Conservation (phyloP, 2,797 vertebrate species). For the Sebastes paucispinis region DNA sequence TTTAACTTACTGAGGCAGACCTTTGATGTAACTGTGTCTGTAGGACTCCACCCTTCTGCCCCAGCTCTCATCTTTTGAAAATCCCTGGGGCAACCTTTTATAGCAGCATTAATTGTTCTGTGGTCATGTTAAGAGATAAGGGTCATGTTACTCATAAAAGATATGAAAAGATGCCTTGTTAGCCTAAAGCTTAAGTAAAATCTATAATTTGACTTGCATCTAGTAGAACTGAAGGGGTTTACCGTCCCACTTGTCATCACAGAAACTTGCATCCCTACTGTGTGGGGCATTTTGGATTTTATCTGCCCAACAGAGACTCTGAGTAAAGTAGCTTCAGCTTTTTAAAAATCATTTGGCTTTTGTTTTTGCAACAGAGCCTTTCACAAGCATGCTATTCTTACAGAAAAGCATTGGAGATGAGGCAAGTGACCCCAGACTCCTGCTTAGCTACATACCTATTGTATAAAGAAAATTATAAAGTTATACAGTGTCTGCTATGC, state of each 20-base stretch:
- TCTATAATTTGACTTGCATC: background rate
- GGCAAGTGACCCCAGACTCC: background rate
- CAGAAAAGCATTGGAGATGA: background rate
- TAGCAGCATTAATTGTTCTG: conserved; percentile 15
- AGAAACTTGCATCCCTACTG: background rate
- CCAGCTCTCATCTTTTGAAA: conserved; percentile 34
- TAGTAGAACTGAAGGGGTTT: background rate
- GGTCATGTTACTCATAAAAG: conserved; percentile 3
- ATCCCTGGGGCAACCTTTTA: conserved; percentile 41
- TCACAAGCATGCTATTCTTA: background rate
- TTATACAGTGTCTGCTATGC: background rate
- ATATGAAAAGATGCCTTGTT: background rate
- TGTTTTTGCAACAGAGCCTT: background rate
- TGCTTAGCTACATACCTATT: background rate
- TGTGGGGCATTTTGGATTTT: background rate
- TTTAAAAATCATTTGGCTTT: background rate
- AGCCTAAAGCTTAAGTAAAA: background rate
- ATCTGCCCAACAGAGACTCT: background rate
- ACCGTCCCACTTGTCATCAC: background rate
- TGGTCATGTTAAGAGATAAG: conserved; percentile 22
- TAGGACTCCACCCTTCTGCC: conserved; percentile 49
- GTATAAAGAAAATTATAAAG: background rate
- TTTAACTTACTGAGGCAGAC: conserved; percentile 11
- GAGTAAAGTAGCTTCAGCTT: background rate
- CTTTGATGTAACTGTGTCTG: conserved; percentile 50